Conservation (phyloP, 2,888 invertebrate genomes). For the Loripinus fragilis region DNA sequence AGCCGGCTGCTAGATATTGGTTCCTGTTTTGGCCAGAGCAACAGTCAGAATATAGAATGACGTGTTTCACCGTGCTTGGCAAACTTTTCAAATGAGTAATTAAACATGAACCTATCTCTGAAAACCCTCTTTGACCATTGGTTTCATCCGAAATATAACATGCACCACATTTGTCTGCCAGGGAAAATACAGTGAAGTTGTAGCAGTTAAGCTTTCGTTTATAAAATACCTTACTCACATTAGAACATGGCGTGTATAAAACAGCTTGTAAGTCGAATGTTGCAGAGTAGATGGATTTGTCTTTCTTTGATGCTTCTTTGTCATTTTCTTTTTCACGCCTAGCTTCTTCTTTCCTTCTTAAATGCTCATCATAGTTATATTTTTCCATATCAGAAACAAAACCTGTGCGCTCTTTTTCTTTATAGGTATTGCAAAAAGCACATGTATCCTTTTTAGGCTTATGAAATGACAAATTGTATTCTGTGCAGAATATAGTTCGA, state of each 20-base stretch:
- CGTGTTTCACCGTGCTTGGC: constrained; percentile 22
- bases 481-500: constrained; percentile 38
- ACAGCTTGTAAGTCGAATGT: constrained; percentile 45
- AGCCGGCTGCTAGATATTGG: constrained; percentile 29
- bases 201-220: constrained; percentile 39
- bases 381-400: neutral
- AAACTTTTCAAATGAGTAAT: constrained; percentile 21
- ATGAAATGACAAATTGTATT: constrained; percentile 51
- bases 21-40: constrained; percentile 42
- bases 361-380: constrained; percentile 9
- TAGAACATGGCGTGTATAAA: constrained; percentile 30
- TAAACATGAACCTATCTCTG: constrained; percentile 36
- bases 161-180: constrained; percentile 22
- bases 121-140: constrained; percentile 33
- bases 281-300: constrained; percentile 20
- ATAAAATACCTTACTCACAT: constrained; percentile 37
- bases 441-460: constrained; percentile 49
- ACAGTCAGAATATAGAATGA: constrained; percentile 36
- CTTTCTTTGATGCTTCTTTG: constrained; percentile 18
- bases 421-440: constrained; percentile 27
- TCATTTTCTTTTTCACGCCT: constrained; percentile 29
- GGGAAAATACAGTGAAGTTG: constrained; percentile 34
- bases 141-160: constrained; percentile 40
- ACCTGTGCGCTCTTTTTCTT: constrained; percentile 20
- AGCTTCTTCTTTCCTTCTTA: constrained; percentile 18